Conservation (phyloP, 1,140 invertebrate genomes). For the Stenopsyche tienmushanensis region DNA sequence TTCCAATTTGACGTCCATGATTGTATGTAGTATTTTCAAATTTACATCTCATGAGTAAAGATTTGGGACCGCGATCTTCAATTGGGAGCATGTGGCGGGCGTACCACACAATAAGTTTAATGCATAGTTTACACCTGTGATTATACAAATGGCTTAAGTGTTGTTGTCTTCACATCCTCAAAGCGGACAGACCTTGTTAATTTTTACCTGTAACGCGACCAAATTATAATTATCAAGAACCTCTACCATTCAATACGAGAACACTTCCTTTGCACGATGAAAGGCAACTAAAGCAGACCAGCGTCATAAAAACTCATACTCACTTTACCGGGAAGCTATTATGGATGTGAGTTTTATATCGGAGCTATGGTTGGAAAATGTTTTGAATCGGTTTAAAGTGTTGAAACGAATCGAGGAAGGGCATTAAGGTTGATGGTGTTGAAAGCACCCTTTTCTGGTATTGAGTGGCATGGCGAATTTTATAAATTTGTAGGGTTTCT, state of each 20-base stretch:
- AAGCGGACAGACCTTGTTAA: constrained; percentile 28
- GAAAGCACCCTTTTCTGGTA: constrained; percentile 15
- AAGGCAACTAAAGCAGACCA: no score
- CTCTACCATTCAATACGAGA: neutral
- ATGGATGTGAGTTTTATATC: no score
- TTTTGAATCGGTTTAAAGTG: no score
- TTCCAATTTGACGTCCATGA: no score
- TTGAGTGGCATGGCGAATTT: constrained; percentile 18
- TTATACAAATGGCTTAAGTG: constrained; percentile 34
- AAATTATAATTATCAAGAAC: constrained; percentile 13
- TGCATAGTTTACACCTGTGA: constrained; percentile 9
- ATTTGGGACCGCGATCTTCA: neutral
- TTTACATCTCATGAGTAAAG: no score
- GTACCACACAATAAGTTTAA: constrained; percentile 1
- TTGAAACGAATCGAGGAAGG: no score
- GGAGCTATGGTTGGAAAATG: no score
- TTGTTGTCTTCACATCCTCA: constrained; percentile 33
- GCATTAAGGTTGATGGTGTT: neutral
- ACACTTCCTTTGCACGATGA: neutral
- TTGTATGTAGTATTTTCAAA: no score
- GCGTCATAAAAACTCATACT: no score
- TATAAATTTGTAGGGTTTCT: constrained; percentile 25
- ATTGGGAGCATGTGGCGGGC: neutral
- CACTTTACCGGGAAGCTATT: no score
- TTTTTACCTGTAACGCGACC: constrained; percentile 24